These are phyloP conservation scores for Agriopis leucophaearia DNA, from an alignment of 2,888 invertebrate genomes.

Conservation along the genomic window DNA sequence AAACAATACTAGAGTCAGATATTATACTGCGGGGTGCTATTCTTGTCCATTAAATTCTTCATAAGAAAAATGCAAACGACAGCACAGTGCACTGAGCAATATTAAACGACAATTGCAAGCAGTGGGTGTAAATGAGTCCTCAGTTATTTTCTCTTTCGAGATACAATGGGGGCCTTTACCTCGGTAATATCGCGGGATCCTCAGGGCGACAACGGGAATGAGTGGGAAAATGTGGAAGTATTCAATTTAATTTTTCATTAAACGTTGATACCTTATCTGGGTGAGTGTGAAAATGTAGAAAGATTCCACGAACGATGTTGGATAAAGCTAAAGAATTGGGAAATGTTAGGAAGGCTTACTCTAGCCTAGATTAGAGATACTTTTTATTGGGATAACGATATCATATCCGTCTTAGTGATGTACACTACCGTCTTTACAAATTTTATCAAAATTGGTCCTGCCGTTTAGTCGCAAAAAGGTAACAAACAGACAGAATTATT, in stretches of 20 bases:
- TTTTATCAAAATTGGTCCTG: too few species aligned
- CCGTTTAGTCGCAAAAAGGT: too few species aligned
- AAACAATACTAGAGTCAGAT: too few species aligned
- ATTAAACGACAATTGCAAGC: conserved; percentile 65
- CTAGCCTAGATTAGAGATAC: too few species aligned
- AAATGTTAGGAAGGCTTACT: too few species aligned
- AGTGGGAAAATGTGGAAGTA: conserved; percentile 61
- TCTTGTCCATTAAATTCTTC: not conserved
- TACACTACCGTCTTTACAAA: too few species aligned
- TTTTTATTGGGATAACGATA: too few species aligned
- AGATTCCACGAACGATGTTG: too few species aligned
- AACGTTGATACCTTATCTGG: conserved; percentile 2
- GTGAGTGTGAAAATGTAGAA: not conserved
- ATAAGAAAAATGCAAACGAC: conserved; percentile 40
- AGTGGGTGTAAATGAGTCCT: conserved; percentile 64
- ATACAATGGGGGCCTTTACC: conserved; percentile 57
- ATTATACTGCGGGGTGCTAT: not conserved
- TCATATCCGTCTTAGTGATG: too few species aligned
- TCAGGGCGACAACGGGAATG: conserved; percentile 58
- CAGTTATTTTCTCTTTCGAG: conserved; percentile 60
- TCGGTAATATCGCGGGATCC: conserved; percentile 56
- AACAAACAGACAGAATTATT: too few species aligned
- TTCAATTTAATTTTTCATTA: conserved; percentile 77
- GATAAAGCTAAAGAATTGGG: too few species aligned
- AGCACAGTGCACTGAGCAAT: conserved; percentile 57